These are phyloP conservation scores for Platypus cylindrus DNA, from an alignment of 2,888 invertebrate genomes.

Conservation along the genomic window DNA sequence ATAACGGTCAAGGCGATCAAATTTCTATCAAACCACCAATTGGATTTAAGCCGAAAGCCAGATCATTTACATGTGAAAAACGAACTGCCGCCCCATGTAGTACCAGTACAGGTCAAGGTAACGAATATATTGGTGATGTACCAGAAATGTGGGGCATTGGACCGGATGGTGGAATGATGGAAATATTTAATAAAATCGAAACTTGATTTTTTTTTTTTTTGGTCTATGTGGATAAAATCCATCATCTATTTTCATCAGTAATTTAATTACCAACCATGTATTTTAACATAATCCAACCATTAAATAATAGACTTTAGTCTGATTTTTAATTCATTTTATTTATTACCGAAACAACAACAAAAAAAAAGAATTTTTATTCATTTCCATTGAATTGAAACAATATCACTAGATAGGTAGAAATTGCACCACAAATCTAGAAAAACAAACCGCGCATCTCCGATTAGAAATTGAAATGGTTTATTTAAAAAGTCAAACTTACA, in stretches of 20 bases:
- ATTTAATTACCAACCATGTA: too few relatives aligned
- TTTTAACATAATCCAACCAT: too few relatives aligned
- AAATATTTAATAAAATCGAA: conserved; percentile 7
- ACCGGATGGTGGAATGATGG: conserved; percentile 7
- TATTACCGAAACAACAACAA: neutral
- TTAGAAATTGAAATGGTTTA: conserved; percentile 2
- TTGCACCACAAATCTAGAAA: conserved; percentile 22
- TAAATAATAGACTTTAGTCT: too few relatives aligned
- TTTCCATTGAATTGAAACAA: conserved; percentile 19
- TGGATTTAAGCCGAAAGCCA: conserved; percentile 2
- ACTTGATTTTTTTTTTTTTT: too few relatives aligned
- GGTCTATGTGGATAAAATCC: too few relatives aligned
- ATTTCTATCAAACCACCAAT: neutral
- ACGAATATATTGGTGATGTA: conserved; percentile 3
- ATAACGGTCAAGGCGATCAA: too few relatives aligned
- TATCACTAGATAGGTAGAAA: conserved; percentile 22
- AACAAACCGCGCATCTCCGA: too few relatives aligned
- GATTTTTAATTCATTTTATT: too few relatives aligned
- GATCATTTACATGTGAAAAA: neutral
- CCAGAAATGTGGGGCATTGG: conserved; percentile 8
- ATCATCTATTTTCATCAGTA: too few relatives aligned
- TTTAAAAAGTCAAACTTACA: conserved; percentile 15
- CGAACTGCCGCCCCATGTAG: neutral
- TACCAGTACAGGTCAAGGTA: neutral
- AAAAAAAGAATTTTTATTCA: neutral